phyloP scores from a whole-genome alignment of 2,113 vertebrate species.

The Choloepus hoffmanni region DNA sequence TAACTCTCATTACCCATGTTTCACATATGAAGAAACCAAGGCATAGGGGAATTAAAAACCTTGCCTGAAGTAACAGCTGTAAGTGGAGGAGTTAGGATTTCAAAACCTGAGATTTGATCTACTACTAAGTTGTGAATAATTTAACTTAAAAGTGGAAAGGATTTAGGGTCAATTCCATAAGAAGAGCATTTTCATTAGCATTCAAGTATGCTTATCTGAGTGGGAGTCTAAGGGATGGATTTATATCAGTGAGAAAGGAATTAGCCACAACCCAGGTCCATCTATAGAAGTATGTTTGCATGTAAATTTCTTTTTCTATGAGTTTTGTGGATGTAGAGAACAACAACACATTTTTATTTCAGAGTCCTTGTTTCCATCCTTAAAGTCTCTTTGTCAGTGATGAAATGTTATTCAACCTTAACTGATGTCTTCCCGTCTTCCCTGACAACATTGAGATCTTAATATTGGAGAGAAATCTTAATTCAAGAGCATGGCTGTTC shows the following conservation, averaged over 20 bases:
- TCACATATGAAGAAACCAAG: background rate
- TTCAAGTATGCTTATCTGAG: background rate
- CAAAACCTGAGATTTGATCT: background rate
- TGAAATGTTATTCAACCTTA: background rate
- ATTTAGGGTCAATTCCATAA: background rate
- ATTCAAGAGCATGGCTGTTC: background rate
- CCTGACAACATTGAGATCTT: background rate
- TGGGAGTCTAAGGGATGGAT: background rate
- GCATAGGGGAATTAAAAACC: background rate
- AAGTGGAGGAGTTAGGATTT: background rate
- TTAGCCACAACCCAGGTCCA: background rate
- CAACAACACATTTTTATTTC: background rate
- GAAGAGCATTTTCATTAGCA: background rate
- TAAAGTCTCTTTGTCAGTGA: slow-evolving; percentile 3
- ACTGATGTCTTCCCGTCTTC: background rate
- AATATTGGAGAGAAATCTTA: background rate
- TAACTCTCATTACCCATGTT: background rate
- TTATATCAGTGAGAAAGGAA: background rate
- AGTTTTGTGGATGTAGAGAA: background rate
- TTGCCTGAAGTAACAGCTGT: background rate
- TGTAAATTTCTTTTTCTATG: background rate
- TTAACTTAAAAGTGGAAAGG: background rate
- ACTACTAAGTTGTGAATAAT: background rate
- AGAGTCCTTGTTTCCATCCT: background rate
- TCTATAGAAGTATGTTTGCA: background rate